These are phyloP conservation scores for Coleophora flavipennella DNA, from an alignment of 2,888 invertebrate species.

Conservation along the genomic window DNA sequence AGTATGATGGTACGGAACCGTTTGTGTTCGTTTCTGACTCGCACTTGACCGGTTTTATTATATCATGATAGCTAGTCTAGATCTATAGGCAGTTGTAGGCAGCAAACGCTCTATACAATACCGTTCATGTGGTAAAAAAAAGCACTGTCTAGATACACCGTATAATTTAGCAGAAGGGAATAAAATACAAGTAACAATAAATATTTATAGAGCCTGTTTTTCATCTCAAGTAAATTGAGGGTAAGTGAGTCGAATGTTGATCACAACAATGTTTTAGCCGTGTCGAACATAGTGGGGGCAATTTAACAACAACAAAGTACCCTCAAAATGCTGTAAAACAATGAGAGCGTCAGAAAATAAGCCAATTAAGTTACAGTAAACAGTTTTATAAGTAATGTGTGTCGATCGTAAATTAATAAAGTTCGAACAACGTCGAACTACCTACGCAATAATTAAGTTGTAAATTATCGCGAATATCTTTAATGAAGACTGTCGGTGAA, in stretches of 20 bases:
- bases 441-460: conserved; percentile 1
- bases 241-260: conserved; percentile 58
- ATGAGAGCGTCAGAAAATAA: conserved; percentile 44
- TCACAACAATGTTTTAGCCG: conserved; percentile 59
- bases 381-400: conserved; percentile 55
- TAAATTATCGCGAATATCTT: not conserved
- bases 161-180: conserved; percentile 39
- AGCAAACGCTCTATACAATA: conserved; percentile 15
- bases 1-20: too few relatives aligned
- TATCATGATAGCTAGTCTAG: conserved; percentile 20
- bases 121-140: conserved; percentile 29
- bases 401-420: conserved; percentile 20
- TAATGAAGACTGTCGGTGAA: too few relatives aligned
- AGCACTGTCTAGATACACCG: conserved; percentile 19
- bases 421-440: not conserved
- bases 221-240: conserved; percentile 54
- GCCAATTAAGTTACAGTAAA: conserved; percentile 55
- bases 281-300: too few relatives aligned
- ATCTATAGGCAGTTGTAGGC: conserved; percentile 32
- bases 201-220: conserved; percentile 63
- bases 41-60: too few relatives aligned
- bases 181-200: conserved; percentile 36
- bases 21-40: too few relatives aligned
- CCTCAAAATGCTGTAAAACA: conserved; percentile 27
- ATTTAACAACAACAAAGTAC: conserved; percentile 35